Evolutionary conservation across 2,797 vertebrate species (phyloP).

Genomic region (Catostomus latipinnis): DNA sequence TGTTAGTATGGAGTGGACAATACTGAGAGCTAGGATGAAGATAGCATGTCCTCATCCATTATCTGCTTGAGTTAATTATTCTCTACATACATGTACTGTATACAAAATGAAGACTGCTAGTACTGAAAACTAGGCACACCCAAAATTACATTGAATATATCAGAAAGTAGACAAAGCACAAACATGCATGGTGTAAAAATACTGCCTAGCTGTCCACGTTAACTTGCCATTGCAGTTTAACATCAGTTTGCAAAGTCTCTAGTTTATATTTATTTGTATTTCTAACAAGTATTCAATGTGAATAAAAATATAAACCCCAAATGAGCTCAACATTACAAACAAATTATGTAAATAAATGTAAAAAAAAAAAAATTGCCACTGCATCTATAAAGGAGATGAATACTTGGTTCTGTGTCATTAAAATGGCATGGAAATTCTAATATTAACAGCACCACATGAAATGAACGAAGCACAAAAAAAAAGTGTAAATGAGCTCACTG

Average conservation of each 20-base stretch:
- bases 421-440: slow-evolving; percentile 65
- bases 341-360: slow-evolving; percentile 68
- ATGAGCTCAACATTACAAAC: slow-evolving; percentile 55
- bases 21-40: not conserved
- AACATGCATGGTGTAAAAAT: slow-evolving; percentile 76
- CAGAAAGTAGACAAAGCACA: slow-evolving; percentile 69
- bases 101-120: slow-evolving; percentile 27
- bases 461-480: slow-evolving; percentile 60
- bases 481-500: slow-evolving; percentile 49
- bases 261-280: slow-evolving; percentile 16
- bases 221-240: slow-evolving; percentile 74
- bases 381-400: slow-evolving; percentile 45
- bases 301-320: slow-evolving; percentile 71
- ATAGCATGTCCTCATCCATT: not conserved
- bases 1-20: not conserved
- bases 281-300: slow-evolving; percentile 64
- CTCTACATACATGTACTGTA: slow-evolving; percentile 27
- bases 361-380: slow-evolving; percentile 61
- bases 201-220: slow-evolving; percentile 69
- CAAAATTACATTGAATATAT: slow-evolving; percentile 58
- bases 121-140: slow-evolving; percentile 22
- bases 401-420: slow-evolving; percentile 44
- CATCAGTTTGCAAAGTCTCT: slow-evolving; percentile 72
- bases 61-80: slow-evolving; percentile 13
- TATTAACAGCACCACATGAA: slow-evolving; percentile 72